Conservation (phyloP, 2,888 invertebrate species). For the Escarpia spicata region DNA sequence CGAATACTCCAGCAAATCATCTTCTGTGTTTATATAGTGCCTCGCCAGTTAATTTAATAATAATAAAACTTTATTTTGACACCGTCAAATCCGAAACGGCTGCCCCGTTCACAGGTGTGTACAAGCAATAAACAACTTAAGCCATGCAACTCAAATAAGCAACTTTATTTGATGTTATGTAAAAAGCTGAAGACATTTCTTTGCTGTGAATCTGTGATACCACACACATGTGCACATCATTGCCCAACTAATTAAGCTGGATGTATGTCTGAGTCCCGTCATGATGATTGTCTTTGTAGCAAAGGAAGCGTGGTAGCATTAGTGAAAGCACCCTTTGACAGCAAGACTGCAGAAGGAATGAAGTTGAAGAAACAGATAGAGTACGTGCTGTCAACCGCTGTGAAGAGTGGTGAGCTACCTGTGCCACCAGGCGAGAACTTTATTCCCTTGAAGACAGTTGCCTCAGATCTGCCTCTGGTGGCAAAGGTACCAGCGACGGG, state of each 20-base stretch:
- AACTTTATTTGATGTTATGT: background rate
- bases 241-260: too few relatives aligned
- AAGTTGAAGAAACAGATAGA: background rate
- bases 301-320: background rate
- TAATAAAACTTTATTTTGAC: too few relatives aligned
- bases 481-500: background rate
- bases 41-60: too few relatives aligned
- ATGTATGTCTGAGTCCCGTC: background rate
- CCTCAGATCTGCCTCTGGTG: background rate
- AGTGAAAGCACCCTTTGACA: background rate
- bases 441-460: background rate
- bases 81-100: too few relatives aligned
- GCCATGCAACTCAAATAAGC: background rate
- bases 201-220: background rate
- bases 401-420: background rate
- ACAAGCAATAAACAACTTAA: too few relatives aligned
- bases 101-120: too few relatives aligned
- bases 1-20: too few relatives aligned
- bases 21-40: too few relatives aligned
- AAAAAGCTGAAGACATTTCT: background rate
- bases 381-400: background rate
- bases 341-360: background rate
- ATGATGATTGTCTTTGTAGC: background rate
- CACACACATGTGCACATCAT: background rate
- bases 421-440: background rate